Evolutionary conservation across 64 coral and sea anemone species (phyloP), one percentile per base, ranked within the genome.

Genomic region (Anthopleura sola): DNA sequence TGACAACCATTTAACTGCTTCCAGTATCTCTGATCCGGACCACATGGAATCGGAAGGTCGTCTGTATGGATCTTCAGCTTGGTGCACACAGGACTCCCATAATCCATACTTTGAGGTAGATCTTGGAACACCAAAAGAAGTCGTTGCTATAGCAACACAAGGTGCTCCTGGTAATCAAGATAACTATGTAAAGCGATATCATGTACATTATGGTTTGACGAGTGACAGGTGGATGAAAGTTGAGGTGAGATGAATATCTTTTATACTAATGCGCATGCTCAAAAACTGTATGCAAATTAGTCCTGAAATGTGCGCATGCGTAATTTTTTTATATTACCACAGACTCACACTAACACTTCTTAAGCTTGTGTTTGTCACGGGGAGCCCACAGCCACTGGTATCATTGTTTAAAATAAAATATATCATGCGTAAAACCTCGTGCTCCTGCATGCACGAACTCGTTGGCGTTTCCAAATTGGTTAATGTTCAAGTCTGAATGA

Each of bases 51-150:
- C 46, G 6, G 18, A 60, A 15, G 82, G 37, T 16, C 82, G 82
- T 31, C 50, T 83, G 26, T 83, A 83, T 39, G 82, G 49, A 5
- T 29, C 32, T 15, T 83, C 82, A 37, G 19, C 46, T 19, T 83
- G 82, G 82, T 83, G 82, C 29, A 37, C 82, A 29, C 55, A 55
- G 34, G 46, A 83, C 2, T 14, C 32, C 12, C 82, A 56, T 13
- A 83, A 83, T 20, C 82, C 82, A 14, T 83, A 56, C 50, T 60
- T 83, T 32, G 20, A 83, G 29, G 82, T 83, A 11, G 82, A 83
- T 31, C 18, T 83, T 9, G 9, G 28, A 0, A 37, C 12, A 83
- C 53, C 82, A 16, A 83, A 16, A 55, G 32, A 54, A 18, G 36
- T 83, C 6, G 48, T 56, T 60, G 82, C 37, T 24, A 56, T 83